Base-by-base conservation (phyloP, 2,888 invertebrate genomes). In the Sminthurinus aureus region DNA sequence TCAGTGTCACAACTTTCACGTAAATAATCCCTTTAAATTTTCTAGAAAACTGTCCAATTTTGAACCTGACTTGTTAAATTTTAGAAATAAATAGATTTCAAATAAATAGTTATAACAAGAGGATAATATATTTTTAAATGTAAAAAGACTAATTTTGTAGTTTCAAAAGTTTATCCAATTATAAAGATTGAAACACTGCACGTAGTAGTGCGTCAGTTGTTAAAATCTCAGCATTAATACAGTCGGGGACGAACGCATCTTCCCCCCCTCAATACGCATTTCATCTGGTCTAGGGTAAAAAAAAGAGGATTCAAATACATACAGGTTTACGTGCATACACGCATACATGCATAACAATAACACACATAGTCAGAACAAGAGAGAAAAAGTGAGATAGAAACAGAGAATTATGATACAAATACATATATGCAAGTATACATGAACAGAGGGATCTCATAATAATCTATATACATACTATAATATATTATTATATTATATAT, bases 161-260 rank as follows among this genome's bases (percentile, higher is more conserved):
- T 79, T 69, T 69, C 50, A 26, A 79, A 20, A 18, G 71, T 13
- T 69, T 38, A 79, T 38, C 20, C 64, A 67, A 81, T 73, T 24
- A 69, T 71, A 80, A 74, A 82, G 38, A 52, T 77, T 76, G 79
- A 75, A 83, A 85, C 85, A 83, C 85, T 85, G 85, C 83, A 81
- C 78, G 9, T 67, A 67, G n/a, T 67, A n/a, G 20, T 67, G 67
- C 67, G 67, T 67, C 67, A 67, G 67, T n/a, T 11, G n/a, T 13
- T 13, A 67, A 67, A 67, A 67, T 67, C 67, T 52, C 67, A 67
- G 67, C n/a, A 67, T 12, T 13, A 67, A 67, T 58, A 12, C 9
- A 58, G 15, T 12, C 15, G 67, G 20, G 67, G 67, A 18, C 11
- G 15, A 67, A 80, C 80, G 80, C 80, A 80, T 79, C 79, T 69